Evolutionary conservation across 2,113 vertebrate species (phyloP), one percentile per base, ranked within the genome.

Genomic region (Bucco capensis): DNA sequence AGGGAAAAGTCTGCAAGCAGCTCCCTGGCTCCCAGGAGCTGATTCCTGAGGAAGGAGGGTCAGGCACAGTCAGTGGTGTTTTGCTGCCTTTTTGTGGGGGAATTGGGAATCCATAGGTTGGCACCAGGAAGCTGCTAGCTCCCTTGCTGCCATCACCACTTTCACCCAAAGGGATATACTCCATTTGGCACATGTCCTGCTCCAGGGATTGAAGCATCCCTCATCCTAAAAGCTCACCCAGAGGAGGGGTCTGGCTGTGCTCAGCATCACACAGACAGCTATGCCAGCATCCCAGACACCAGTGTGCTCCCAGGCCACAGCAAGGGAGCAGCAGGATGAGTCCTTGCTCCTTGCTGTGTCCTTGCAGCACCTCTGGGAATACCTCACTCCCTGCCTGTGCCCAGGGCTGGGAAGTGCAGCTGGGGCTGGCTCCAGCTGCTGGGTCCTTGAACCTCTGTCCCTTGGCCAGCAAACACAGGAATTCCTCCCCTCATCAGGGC

Each of bases 221-320:
- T 5, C 0, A 2, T 58, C 66, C 76, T 78, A 67, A 19, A 5
- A 51, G 11, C 57, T 35, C 72, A 14, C 44, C 47, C 7, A 1
- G 6, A 47, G 19, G 1, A 50, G 33, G 31, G 23, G 4, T 4
- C 2, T 0, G 7, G 54, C 31, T n/a, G 10, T 27, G 3, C 37
- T 19, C 38, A 14, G 40, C 54, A 25, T 38, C 5, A 0, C 0
- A 1, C 15, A 23, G 15, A 60, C 9, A 13, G 30, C n/a, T n/a
- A 4, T 7, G 27, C 57, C 5, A 4, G 42, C 4, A 51, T 19
- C 33, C 22, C 21, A 12, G 46, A 28, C 24, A 21, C 4, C 1
- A 3, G 72, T 33, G 46, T 3, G 38, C 60, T 40, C 23, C 35
- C 0, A 1, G 7, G 28, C 4, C 57, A 51, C 57, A 51, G 61